Base-by-base conservation (phyloP, 2,888 invertebrate genomes). In the Drosophila macrospina region DNA sequence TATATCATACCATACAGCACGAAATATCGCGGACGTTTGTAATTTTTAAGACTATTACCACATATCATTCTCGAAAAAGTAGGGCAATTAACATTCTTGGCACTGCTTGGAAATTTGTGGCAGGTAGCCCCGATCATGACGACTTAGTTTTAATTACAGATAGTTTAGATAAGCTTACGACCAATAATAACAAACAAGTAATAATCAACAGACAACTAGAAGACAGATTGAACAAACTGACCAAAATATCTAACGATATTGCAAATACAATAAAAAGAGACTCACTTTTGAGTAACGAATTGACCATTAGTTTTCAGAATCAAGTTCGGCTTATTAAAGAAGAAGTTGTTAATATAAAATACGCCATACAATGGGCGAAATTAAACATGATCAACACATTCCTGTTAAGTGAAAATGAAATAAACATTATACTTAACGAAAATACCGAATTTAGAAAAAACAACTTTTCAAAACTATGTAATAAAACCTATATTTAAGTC, bases 351-450 rank as follows among this genome's bases (percentile, higher is more conserved):
- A 44, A 28, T 8, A 26, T 44, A 26, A 44, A n/a, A 26, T 44
- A 32, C 20, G 47, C 32, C 15, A 52, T 42, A 1, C 41, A 52
- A 42, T 41, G 41, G 41, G 41, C 28, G 6, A 52, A 39, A 20
- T 16, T 52, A 32, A 41, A 52, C n/a, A 47, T 32, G 16, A 32
- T 34, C 10, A 47, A 47, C 11, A 32, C 32, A 10, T 16, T 47
- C 13, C 15, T 47, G 16, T 47, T 47, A 47, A 47, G 20, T 32
- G 11, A 47, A 11, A 32, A 32, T 11, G 16, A 47, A 34, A 15
- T 47, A 30, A 32, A 7, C 5, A 34, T 20, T 2, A 34, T 51
- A 51, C 10, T 0, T 39, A 11, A 26, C 41, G 1, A 30, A 52
- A n/a, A 30, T 52, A 20, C 20, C 20, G 5, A 30, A 30, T 7